A percentile compares a stretch with the other conserved stretches of the same genome.
phyloP scores from a whole-genome alignment of 2,888 invertebrate genomes.

The Calephelis perditalis region DNA sequence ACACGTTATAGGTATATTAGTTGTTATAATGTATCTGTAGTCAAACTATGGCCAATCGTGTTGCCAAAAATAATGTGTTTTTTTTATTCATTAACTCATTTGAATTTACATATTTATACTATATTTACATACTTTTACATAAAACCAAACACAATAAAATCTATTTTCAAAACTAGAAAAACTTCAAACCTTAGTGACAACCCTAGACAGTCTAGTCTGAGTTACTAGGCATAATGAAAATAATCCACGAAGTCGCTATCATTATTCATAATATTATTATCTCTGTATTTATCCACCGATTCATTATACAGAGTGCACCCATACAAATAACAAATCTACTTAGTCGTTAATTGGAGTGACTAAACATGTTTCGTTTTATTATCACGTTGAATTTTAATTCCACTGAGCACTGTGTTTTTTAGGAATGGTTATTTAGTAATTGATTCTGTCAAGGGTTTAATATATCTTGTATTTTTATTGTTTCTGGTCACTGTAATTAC shows the following conservation, averaged over 20 bases:
- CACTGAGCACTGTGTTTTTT: not conserved
- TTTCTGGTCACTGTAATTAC: not conserved
- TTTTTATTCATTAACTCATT: no score
- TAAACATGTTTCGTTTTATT: constrained; percentile 19
- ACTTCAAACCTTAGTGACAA: no score
- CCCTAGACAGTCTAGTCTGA: no score
- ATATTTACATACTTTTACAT: no score
- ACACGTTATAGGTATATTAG: no score
- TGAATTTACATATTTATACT: no score
- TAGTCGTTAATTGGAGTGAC: constrained; percentile 33
- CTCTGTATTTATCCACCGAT: constrained; percentile 30
- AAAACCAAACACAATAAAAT: no score
- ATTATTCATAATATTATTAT: constrained; percentile 1
- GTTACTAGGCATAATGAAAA: no score
- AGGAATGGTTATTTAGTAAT: not conserved
- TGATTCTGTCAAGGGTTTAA: not conserved
- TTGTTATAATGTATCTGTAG: no score
- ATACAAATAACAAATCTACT: constrained; percentile 30
- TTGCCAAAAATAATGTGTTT: no score
- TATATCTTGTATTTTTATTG: not conserved
- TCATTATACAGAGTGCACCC: constrained; percentile 44
- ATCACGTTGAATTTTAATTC: not conserved
- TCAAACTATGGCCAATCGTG: no score
- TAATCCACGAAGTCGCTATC: not conserved
- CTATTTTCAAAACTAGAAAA: no score